These are phyloP conservation scores for Parauchenoglanis punctatus DNA, from an alignment of 2,797 vertebrate genomes.

Conservation along the genomic window DNA sequence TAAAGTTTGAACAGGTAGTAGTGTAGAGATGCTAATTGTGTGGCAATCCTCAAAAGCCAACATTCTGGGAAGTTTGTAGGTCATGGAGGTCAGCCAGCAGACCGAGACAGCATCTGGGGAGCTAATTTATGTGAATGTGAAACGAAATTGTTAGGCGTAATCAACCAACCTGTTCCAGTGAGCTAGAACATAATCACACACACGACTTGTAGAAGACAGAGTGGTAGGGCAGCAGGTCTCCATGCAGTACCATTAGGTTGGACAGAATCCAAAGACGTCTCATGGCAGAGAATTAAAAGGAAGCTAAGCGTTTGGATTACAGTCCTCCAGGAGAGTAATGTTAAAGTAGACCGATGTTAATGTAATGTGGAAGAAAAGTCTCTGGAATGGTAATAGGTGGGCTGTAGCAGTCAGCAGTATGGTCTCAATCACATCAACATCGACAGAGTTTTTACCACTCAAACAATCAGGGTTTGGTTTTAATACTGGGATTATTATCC, in stretches of 20 bases:
- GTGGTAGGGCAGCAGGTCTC: constrained; percentile 14
- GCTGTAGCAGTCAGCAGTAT: background rate
- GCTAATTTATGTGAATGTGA: constrained; percentile 13
- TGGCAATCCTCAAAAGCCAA: background rate
- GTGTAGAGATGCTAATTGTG: background rate
- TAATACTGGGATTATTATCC: background rate
- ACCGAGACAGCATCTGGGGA: constrained; percentile 31
- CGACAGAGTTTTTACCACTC: background rate
- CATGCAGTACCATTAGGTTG: constrained; percentile 9
- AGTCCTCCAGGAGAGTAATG: constrained; percentile 2
- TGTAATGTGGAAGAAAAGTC: background rate
- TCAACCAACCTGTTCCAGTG: constrained; percentile 28
- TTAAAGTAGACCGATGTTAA: background rate
- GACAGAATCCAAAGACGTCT: constrained; percentile 23
- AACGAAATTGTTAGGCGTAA: constrained; percentile 41
- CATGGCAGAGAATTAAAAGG: constrained; percentile 28
- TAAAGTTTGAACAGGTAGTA: background rate
- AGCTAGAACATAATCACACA: background rate
- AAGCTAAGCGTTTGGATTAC: constrained; percentile 10
- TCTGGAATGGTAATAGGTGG: background rate
- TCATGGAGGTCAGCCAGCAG: constrained; percentile 8
- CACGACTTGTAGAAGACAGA: background rate
- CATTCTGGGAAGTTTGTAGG: constrained; percentile 35
- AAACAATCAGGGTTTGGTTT: background rate
- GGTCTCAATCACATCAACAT: background rate